phyloP scores from a whole-genome alignment of 2,113 vertebrate genomes.

The Albula goreensis region DNA sequence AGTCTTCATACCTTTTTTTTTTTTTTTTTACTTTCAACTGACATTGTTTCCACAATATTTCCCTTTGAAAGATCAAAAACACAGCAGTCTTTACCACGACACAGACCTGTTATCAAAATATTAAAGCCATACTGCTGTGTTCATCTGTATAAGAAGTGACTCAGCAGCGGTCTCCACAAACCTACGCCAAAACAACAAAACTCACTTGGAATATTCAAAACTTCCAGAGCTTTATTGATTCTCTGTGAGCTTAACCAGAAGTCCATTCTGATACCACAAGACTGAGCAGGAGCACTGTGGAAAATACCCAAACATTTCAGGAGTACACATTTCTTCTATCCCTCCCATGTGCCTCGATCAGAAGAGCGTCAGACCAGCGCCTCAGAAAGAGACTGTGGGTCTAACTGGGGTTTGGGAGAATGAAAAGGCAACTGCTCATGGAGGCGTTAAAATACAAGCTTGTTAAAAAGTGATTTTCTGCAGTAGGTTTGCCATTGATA shows the following conservation, averaged over 20 bases:
- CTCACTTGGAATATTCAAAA: slow-evolving; percentile 51
- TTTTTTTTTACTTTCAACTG: too few species aligned
- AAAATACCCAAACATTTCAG: slow-evolving; percentile 26
- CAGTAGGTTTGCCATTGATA: slow-evolving; percentile 30
- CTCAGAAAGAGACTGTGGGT: slow-evolving; percentile 41
- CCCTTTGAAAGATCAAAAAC: not conserved
- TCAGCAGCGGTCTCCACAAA: not conserved
- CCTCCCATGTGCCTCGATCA: slow-evolving; percentile 30
- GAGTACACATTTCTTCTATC: slow-evolving; percentile 22
- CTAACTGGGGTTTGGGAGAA: slow-evolving; percentile 43
- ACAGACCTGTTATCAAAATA: not conserved
- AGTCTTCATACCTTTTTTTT: too few species aligned
- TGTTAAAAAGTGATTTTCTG: slow-evolving; percentile 38
- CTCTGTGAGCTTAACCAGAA: slow-evolving; percentile 47
- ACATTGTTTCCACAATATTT: not conserved
- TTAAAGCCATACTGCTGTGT: not conserved
- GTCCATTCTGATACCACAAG: slow-evolving; percentile 47
- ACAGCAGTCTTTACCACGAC: not conserved
- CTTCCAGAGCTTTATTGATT: slow-evolving; percentile 68
- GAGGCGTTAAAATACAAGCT: slow-evolving; percentile 37
- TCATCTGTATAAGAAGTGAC: not conserved
- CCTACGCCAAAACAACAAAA: not conserved
- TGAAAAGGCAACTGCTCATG: slow-evolving; percentile 58
- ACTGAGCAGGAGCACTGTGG: slow-evolving; percentile 52
- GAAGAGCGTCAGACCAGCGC: slow-evolving; percentile 42